Evolutionary conservation across 2,888 invertebrate genomes (phyloP).

Genomic region (Himalopsyche tibetana): DNA sequence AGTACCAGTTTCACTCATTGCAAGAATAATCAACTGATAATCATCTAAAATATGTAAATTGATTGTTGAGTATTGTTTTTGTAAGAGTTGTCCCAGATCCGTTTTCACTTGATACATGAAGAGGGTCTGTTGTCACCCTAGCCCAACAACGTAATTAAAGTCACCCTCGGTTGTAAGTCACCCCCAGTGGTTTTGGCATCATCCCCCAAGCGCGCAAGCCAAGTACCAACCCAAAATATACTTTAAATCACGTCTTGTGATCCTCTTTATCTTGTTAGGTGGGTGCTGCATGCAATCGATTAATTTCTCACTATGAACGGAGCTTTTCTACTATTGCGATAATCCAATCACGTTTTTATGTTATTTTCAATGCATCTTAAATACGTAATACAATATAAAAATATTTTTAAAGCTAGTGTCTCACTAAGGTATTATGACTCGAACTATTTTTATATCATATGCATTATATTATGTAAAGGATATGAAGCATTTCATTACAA

Average conservation of each 20-base stretch:
- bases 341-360: not conserved
- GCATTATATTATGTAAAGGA: too few relatives aligned
- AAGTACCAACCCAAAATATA: conserved; percentile 20
- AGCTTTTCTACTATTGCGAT: not conserved
- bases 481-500: too few relatives aligned
- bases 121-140: conserved; percentile 26
- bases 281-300: conserved; percentile 6
- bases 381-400: too few relatives aligned
- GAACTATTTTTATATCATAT: too few relatives aligned
- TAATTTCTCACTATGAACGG: not conserved
- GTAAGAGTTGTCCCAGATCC: not conserved
- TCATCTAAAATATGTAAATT: too few relatives aligned
- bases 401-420: too few relatives aligned
- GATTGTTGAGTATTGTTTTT: too few relatives aligned
- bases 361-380: too few relatives aligned
- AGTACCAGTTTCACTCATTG: too few relatives aligned
- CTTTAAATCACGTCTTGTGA: conserved; percentile 22
- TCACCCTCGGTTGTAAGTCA: conserved; percentile 23
- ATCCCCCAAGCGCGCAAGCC: conserved; percentile 8
- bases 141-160: conserved; percentile 34
- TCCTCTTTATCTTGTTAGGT: conserved; percentile 7
- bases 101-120: not conserved
- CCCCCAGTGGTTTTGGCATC: conserved; percentile 7
- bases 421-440: too few relatives aligned
- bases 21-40: too few relatives aligned